Percentiles rank a stretch among this genome's conserved stretches.
phyloP scores from a whole-genome alignment of 2,113 vertebrate genomes.

The Tenrec ecaudatus region DNA sequence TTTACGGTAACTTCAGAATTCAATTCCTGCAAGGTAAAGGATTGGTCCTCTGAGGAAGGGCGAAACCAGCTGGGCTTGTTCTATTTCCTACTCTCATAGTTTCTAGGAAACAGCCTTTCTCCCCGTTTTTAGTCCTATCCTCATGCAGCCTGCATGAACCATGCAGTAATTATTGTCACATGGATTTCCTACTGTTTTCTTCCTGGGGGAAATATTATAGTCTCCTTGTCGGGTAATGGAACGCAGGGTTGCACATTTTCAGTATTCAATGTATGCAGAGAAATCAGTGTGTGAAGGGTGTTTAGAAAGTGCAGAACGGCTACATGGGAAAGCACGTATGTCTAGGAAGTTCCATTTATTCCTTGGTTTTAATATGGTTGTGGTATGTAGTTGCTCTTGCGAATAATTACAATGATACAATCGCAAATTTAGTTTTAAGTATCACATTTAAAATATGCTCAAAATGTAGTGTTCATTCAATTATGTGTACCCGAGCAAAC shows the following conservation, averaged over 20 bases:
- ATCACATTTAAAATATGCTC: not conserved
- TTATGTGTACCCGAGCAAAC: conserved; percentile 10
- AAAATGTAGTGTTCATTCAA: conserved; percentile 43
- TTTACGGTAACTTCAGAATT: not conserved
- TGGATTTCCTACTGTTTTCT: conserved; percentile 39
- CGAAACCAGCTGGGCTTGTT: not conserved
- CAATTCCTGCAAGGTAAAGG: not conserved
- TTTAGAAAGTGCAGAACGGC: conserved; percentile 9
- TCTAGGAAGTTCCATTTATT: conserved; percentile 4
- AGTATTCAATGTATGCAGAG: not conserved
- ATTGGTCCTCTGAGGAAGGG: not conserved
- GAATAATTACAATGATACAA: not conserved
- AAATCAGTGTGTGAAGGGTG: not conserved
- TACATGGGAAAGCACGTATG: conserved; percentile 3
- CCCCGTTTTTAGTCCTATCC: not conserved
- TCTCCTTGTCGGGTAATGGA: conserved; percentile 7
- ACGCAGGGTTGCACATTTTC: not conserved
- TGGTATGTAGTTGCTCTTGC: not conserved
- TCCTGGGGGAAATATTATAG: not conserved
- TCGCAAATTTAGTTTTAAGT: not conserved
- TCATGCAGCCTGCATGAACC: not conserved
- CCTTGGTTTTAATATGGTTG: conserved; percentile 45
- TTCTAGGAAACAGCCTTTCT: conserved; percentile 23
- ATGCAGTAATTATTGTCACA: not conserved
- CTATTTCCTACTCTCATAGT: not conserved